These are phyloP conservation scores for Plutella xylostella DNA, from an alignment of 2,888 invertebrate species.

Conservation along the genomic window DNA sequence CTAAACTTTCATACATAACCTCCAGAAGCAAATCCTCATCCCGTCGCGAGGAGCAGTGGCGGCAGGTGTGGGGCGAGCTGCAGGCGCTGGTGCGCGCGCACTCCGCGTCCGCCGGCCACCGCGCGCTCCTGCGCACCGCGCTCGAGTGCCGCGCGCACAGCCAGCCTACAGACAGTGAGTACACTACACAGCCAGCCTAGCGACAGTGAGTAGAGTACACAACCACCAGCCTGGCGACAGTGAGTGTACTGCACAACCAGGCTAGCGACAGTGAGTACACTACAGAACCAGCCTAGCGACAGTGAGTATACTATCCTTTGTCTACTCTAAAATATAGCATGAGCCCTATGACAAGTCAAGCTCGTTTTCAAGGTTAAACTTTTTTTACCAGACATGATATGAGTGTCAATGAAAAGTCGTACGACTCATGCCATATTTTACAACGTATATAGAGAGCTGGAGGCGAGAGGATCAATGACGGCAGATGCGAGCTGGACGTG, in stretches of 20 bases:
- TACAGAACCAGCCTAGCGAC: slow-evolving; percentile 37
- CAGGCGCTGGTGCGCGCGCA: slow-evolving; percentile 85
- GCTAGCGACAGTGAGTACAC: too few species aligned
- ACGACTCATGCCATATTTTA: too few species aligned
- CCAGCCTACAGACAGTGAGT: slow-evolving; percentile 35
- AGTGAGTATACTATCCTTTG: slow-evolving; percentile 22
- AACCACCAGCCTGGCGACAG: background rate
- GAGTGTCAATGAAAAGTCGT: too few species aligned
- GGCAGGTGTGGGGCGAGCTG: slow-evolving; percentile 89
- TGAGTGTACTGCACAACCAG: slow-evolving; percentile 24
- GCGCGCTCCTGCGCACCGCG: slow-evolving; percentile 81
- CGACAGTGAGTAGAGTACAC: slow-evolving; percentile 32
- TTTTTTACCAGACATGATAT: background rate
- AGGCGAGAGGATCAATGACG: too few species aligned
- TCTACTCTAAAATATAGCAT: background rate
- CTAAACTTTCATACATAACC: too few species aligned
- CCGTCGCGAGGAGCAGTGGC: slow-evolving; percentile 90
- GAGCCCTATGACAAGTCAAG: background rate
- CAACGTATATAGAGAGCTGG: too few species aligned
- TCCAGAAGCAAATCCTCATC: slow-evolving; percentile 44
- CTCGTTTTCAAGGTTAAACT: background rate
- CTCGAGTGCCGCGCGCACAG: slow-evolving; percentile 76
- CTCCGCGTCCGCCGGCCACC: slow-evolving; percentile 82
- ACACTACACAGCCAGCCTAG: slow-evolving; percentile 30
- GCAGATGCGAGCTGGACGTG: too few species aligned